These are phyloP conservation scores for Mormyrus proboscirostris DNA, from an alignment of 2,797 vertebrate species.

Conservation along the genomic window DNA sequence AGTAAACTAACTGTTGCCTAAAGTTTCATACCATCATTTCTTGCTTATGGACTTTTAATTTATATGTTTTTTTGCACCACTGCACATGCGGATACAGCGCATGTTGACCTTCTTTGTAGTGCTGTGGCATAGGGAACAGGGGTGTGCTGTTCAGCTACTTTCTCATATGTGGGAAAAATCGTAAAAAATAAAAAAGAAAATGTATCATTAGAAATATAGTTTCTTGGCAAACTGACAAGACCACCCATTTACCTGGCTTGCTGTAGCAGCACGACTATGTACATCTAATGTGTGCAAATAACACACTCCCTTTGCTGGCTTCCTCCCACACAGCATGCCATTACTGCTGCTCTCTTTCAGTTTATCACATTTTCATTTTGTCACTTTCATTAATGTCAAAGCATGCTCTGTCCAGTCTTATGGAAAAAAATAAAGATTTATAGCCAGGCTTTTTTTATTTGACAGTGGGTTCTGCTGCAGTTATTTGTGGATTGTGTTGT, in stretches of 20 bases:
- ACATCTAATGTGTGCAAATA: neutral
- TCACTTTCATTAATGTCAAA: slow-evolving; percentile 13
- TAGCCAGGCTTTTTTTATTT: neutral
- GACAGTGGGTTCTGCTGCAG: neutral
- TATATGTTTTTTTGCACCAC: neutral
- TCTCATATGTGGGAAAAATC: neutral
- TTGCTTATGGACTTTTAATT: neutral
- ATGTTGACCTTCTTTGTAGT: neutral
- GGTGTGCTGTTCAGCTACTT: neutral
- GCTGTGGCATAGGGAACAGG: neutral
- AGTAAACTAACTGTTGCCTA: neutral
- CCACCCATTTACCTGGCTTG: neutral
- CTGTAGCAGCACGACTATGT: neutral
- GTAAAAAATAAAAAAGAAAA: neutral
- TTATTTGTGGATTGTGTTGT: neutral
- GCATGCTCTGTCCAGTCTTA: neutral
- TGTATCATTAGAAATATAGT: neutral
- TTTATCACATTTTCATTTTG: slow-evolving; percentile 8
- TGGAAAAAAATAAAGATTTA: slow-evolving; percentile 4
- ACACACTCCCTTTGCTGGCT: neutral
- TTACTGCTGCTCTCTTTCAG: neutral
- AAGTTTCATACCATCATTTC: neutral
- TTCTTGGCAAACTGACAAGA: neutral
- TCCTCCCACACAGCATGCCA: neutral
- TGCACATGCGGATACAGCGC: neutral